phyloP scores from a whole-genome alignment of 2,113 vertebrate genomes.

The Atractosteus spatula region DNA sequence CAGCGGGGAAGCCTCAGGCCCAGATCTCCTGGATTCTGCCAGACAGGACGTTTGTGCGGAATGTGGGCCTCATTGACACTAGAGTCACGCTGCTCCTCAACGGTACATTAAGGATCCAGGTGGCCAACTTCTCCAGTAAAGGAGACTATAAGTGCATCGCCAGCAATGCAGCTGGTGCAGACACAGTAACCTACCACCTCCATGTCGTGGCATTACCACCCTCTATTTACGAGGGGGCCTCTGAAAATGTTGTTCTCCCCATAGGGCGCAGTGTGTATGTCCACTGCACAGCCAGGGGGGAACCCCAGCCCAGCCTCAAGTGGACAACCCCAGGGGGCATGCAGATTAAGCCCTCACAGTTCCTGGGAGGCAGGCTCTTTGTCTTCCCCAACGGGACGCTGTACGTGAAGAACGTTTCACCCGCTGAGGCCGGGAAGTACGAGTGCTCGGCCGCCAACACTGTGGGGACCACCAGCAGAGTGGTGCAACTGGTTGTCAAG shows the following conservation, averaged over 20 bases:
- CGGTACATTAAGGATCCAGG: slow-evolving; percentile 63
- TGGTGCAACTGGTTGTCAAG: slow-evolving; percentile 53
- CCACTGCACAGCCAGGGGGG: slow-evolving; percentile 65
- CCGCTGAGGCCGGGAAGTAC: slow-evolving; percentile 61
- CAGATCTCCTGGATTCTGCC: slow-evolving; percentile 74
- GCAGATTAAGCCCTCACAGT: slow-evolving; percentile 64
- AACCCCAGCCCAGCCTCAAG: slow-evolving; percentile 59
- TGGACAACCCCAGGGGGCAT: slow-evolving; percentile 62
- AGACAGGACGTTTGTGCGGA: slow-evolving; percentile 61
- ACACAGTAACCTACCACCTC: slow-evolving; percentile 65
- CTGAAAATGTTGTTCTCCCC: slow-evolving; percentile 48
- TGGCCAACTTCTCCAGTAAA: slow-evolving; percentile 65
- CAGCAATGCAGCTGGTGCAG: slow-evolving; percentile 70
- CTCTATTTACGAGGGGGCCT: slow-evolving; percentile 52
- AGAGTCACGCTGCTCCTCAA: slow-evolving; percentile 57
- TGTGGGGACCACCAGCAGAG: slow-evolving; percentile 59
- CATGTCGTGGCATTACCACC: slow-evolving; percentile 66
- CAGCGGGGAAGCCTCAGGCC: slow-evolving; percentile 62
- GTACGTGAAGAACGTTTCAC: slow-evolving; percentile 51
- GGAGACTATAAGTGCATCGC: slow-evolving; percentile 74
- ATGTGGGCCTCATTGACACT: slow-evolving; percentile 37
- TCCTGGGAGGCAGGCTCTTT: slow-evolving; percentile 57
- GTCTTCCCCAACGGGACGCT: slow-evolving; percentile 71
- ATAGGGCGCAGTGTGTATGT: slow-evolving; percentile 57
- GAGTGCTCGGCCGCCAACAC: slow-evolving; percentile 62